A percentile compares a stretch with the other conserved stretches of the same genome.
phyloP scores from a whole-genome alignment of 2,797 vertebrate species.

The Myotis findleyi region DNA sequence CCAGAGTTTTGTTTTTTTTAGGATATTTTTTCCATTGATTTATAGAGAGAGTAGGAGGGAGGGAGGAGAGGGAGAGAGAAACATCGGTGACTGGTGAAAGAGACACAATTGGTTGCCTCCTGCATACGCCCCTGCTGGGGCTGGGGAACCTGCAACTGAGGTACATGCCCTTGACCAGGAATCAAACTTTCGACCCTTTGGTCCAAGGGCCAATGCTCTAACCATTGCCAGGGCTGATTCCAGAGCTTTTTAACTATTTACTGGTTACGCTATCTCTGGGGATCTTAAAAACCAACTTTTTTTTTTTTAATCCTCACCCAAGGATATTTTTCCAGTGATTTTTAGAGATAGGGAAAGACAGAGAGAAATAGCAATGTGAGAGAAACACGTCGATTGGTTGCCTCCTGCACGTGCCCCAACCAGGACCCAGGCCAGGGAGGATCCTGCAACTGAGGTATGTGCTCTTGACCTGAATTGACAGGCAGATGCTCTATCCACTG shows the following conservation, averaged over 20 bases:
- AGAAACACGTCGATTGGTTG: neutral
- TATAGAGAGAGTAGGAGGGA: neutral
- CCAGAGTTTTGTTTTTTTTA: neutral
- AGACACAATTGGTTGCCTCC: too few species aligned
- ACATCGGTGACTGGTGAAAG: too few species aligned
- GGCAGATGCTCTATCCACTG: neutral
- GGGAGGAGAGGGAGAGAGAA: neutral
- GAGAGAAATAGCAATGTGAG: neutral
- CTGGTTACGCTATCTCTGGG: neutral
- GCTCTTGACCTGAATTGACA: neutral
- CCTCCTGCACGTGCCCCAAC: neutral
- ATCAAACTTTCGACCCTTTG: neutral
- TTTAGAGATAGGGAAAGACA: too few species aligned
- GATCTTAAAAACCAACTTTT: slow-evolving; percentile 25
- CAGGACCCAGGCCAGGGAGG: too few species aligned
- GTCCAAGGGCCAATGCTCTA: neutral
- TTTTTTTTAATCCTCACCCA: neutral
- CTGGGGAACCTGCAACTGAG: neutral
- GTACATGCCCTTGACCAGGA: neutral
- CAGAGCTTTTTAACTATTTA: neutral
- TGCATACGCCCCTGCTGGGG: too few species aligned
- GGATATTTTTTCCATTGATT: neutral
- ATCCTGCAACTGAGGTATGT: neutral
- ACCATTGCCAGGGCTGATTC: neutral
- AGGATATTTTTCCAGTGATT: too few species aligned